These are phyloP conservation scores for Archips crataeganus DNA, from an alignment of 2,888 invertebrate species.

Conservation along the genomic window DNA sequence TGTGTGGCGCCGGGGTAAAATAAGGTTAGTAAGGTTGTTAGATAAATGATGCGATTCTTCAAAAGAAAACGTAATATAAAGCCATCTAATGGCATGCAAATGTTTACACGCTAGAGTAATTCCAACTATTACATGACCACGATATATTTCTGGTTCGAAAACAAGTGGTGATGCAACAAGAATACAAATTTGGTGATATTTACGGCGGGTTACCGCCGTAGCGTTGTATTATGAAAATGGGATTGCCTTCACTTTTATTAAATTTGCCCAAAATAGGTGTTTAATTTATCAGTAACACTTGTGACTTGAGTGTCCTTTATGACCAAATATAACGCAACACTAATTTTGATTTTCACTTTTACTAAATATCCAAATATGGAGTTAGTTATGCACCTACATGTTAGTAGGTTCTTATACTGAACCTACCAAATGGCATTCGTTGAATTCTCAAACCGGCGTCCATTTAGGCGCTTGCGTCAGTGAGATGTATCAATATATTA, in stretches of 20 bases:
- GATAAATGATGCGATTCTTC: not conserved
- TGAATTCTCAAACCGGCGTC: not conserved
- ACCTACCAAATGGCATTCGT: not conserved
- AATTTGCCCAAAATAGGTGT: not conserved
- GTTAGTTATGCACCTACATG: not conserved
- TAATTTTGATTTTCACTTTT: not conserved
- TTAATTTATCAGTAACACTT: not conserved
- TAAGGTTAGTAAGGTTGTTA: too few species aligned
- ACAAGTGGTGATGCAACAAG: constrained; percentile 1
- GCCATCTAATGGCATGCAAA: constrained; percentile 1
- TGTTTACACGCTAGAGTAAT: not conserved
- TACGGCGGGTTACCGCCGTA: not conserved
- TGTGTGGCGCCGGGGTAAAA: too few species aligned
- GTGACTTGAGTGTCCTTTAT: not conserved
- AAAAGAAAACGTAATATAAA: not conserved
- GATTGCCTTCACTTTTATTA: not conserved
- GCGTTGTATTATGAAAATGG: not conserved
- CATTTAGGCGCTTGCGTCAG: not conserved
- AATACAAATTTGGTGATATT: not conserved
- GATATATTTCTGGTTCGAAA: not conserved
- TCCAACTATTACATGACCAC: not conserved
- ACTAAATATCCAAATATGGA: not conserved
- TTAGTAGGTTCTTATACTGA: not conserved
- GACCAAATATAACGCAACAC: not conserved
- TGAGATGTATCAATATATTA: constrained; percentile 1